Percentiles rank a stretch among this genome's conserved stretches.
phyloP scores from a whole-genome alignment of 2,888 invertebrate species.

The Protonemura montana region DNA sequence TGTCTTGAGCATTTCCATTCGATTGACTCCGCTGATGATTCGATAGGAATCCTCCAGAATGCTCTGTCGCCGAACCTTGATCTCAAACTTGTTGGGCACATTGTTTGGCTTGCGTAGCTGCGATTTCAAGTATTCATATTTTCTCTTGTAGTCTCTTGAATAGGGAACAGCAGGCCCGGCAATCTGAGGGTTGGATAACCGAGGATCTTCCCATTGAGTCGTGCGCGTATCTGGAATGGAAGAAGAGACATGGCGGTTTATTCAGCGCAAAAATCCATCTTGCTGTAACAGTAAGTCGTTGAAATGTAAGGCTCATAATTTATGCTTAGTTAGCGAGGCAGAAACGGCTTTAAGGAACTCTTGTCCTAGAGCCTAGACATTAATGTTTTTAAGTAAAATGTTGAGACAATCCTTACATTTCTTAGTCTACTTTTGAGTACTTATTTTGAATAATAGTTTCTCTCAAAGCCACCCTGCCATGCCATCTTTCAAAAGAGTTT shows the following conservation, averaged over 20 bases:
- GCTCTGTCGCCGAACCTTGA: constrained; percentile 88
- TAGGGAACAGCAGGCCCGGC: constrained; percentile 98
- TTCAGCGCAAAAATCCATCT: too few species aligned
- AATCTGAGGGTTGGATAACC: constrained; percentile 93
- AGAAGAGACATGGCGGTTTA: neutral
- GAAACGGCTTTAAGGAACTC: too few species aligned
- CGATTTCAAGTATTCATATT: constrained; percentile 97
- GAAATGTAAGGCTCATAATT: too few species aligned
- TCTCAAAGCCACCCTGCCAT: too few species aligned
- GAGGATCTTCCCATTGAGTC: constrained; percentile 99
- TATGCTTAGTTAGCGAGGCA: neutral
- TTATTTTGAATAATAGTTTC: too few species aligned
- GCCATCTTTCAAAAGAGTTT: too few species aligned
- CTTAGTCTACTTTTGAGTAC: too few species aligned
- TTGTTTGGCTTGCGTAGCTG: constrained; percentile 97
- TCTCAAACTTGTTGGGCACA: constrained; percentile 97
- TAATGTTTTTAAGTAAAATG: too few species aligned
- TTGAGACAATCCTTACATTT: too few species aligned
- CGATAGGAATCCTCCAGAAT: constrained; percentile 98
- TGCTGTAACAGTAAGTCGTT: too few species aligned
- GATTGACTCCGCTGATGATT: constrained; percentile 88
- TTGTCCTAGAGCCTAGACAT: too few species aligned
- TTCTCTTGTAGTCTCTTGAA: constrained; percentile 97
- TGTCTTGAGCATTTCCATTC: constrained; percentile 92
- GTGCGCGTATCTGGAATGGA: constrained; percentile 81